These are phyloP conservation scores for Apodemia hepburni DNA, from an alignment of 2,888 invertebrate species.

Conservation along the genomic window DNA sequence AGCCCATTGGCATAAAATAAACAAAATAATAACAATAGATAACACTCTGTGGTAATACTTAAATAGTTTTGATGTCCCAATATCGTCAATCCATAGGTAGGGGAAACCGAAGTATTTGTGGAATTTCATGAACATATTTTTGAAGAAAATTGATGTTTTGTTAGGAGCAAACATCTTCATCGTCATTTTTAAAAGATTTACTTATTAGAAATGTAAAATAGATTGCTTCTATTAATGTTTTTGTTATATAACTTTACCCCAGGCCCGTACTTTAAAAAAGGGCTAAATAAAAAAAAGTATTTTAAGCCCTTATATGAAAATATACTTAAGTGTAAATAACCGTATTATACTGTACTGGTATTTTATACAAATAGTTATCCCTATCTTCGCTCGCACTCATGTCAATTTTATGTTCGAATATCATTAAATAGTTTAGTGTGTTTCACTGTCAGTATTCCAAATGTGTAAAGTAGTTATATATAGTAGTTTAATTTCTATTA, in stretches of 20 bases:
- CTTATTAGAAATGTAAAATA: not conserved
- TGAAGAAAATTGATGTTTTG: not conserved
- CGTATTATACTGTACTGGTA: not conserved
- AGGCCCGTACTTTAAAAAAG: not conserved
- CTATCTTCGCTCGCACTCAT: not conserved
- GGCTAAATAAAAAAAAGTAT: not conserved
- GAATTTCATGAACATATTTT: conserved; percentile 5
- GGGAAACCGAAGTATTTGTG: conserved; percentile 4
- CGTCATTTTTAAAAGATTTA: not conserved
- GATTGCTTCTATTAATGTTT: not conserved
- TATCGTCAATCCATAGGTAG: not conserved
- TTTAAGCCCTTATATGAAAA: not conserved
- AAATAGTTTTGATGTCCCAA: not conserved
- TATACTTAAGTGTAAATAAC: too few species aligned
- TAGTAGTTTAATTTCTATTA: too few species aligned
- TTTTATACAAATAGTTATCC: not conserved
- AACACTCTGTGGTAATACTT: not conserved
- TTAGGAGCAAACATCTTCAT: not conserved
- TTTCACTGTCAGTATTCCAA: not conserved
- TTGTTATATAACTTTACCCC: not conserved
- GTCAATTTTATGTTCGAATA: not conserved
- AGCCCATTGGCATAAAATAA: conserved; percentile 4
- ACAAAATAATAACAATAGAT: not conserved
- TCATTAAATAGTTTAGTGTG: too few species aligned
- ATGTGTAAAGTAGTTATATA: too few species aligned